These are phyloP conservation scores for Nomada ruficornis DNA, from an alignment of 2,888 invertebrate species.

Conservation along the genomic window DNA sequence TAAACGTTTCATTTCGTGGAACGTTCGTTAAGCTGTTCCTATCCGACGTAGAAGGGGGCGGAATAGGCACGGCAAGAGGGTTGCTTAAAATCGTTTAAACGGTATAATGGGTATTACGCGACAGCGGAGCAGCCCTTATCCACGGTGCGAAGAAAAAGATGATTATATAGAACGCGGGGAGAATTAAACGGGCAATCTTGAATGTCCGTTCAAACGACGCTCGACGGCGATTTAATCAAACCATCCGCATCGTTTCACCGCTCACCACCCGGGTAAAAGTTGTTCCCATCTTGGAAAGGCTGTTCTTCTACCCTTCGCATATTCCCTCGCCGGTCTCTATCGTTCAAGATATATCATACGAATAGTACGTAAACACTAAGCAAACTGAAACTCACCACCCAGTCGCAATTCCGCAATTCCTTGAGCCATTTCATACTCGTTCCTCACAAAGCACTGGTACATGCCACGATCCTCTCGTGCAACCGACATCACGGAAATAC, in stretches of 20 bases:
- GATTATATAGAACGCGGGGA: conserved; percentile 18
- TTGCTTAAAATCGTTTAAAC: conserved; percentile 51
- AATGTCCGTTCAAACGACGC: conserved; percentile 33
- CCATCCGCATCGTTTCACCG: neutral
- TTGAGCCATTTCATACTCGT: conserved; percentile 84
- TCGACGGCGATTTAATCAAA: conserved; percentile 37
- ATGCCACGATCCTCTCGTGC: conserved; percentile 84
- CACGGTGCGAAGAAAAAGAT: conserved; percentile 22
- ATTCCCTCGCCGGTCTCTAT: neutral
- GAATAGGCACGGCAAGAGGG: neutral
- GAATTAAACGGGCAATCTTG: conserved; percentile 45
- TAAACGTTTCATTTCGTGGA: conserved; percentile 39
- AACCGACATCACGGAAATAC: conserved; percentile 84
- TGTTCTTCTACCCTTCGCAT: conserved; percentile 7
- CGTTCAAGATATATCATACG: too few relatives aligned
- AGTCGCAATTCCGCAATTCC: conserved; percentile 84
- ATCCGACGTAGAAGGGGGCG: neutral
- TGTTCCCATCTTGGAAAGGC: neutral
- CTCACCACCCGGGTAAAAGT: neutral
- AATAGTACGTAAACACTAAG: conserved; percentile 25
- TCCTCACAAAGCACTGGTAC: conserved; percentile 84
- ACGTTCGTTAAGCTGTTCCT: conserved; percentile 42
- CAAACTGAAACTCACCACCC: conserved; percentile 81
- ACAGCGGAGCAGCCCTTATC: neutral
- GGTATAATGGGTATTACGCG: conserved; percentile 50